Percentiles rank a stretch among this genome's conserved stretches.
Conservation (phyloP, 2,797 vertebrate species). For the Geotrypetes seraphini region DNA sequence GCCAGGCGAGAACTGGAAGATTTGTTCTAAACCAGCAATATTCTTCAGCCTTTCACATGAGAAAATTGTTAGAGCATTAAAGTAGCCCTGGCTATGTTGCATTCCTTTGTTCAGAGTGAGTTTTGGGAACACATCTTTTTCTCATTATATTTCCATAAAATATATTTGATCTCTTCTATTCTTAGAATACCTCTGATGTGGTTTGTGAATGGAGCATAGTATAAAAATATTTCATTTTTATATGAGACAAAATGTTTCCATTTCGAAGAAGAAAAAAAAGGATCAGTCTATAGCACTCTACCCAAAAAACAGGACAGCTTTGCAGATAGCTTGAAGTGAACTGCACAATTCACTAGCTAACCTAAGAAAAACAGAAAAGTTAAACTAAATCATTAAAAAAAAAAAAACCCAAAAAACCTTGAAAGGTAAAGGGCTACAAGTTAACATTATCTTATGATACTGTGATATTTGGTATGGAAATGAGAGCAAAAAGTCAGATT, state of each 20-base stretch:
- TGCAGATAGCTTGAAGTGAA: slow-evolving; percentile 31
- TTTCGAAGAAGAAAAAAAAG: slow-evolving; percentile 58
- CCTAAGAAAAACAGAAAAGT: slow-evolving; percentile 8
- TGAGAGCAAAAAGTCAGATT: no score
- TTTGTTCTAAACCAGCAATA: slow-evolving; percentile 51
- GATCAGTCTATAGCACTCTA: slow-evolving; percentile 49
- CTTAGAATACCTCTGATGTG: slow-evolving; percentile 83
- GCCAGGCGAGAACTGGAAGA: slow-evolving; percentile 61
- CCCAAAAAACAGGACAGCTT: slow-evolving; percentile 55
- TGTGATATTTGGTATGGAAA: no score
- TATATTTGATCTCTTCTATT: slow-evolving; percentile 89
- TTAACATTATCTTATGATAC: no score
- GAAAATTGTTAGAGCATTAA: slow-evolving; percentile 77
- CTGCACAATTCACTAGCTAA: slow-evolving; percentile 23
- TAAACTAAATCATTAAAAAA: slow-evolving; percentile 17
- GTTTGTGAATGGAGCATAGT: slow-evolving; percentile 71
- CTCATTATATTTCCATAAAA: slow-evolving; percentile 96
- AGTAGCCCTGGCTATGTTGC: slow-evolving; percentile 71
- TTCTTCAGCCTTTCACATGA: slow-evolving; percentile 80
- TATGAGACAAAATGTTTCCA: slow-evolving; percentile 71
- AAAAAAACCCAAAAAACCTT: background rate
- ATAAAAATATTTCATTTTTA: slow-evolving; percentile 68
- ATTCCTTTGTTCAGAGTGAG: slow-evolving; percentile 78
- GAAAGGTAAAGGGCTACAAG: background rate
- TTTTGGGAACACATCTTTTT: slow-evolving; percentile 91